Conservation (phyloP, 2,113 vertebrate genomes). For the Gnathonemus longibarbis region DNA sequence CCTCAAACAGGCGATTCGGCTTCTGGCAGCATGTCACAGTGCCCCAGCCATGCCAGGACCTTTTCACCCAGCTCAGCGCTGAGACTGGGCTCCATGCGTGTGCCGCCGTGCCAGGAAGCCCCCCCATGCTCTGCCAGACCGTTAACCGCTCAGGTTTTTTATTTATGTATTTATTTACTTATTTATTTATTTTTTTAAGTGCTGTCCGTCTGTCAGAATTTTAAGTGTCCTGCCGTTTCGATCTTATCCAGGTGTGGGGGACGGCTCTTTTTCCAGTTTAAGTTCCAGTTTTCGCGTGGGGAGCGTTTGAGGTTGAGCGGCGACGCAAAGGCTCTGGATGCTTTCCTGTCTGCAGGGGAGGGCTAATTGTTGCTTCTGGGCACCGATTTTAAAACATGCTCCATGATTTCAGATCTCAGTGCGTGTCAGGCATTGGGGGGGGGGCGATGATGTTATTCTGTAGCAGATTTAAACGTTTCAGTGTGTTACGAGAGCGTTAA, state of each 20-base stretch:
- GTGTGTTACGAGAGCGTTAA: not conserved
- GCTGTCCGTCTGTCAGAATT: constrained; percentile 11
- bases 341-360: not conserved
- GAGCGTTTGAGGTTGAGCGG: not conserved
- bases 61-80: not conserved
- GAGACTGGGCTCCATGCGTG: not conserved
- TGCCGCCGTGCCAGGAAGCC: constrained; percentile 26
- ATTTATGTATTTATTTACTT: not conserved
- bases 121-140: constrained; percentile 22
- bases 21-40: constrained; percentile 22
- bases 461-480: not conserved
- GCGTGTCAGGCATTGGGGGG: not conserved
- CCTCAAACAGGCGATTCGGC: not conserved
- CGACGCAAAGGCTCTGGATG: not conserved
- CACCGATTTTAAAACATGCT: not conserved
- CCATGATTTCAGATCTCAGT: not conserved
- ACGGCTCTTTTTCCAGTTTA: not conserved
- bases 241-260: not conserved
- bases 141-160: constrained; percentile 17
- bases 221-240: not conserved
- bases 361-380: not conserved
- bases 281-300: not conserved
- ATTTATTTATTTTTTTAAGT: not conserved
- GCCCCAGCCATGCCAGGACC: constrained; percentile 31
- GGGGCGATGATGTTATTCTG: not conserved